Conservation (phyloP, 1,140 invertebrate species). For the Cephus cinctus region DNA sequence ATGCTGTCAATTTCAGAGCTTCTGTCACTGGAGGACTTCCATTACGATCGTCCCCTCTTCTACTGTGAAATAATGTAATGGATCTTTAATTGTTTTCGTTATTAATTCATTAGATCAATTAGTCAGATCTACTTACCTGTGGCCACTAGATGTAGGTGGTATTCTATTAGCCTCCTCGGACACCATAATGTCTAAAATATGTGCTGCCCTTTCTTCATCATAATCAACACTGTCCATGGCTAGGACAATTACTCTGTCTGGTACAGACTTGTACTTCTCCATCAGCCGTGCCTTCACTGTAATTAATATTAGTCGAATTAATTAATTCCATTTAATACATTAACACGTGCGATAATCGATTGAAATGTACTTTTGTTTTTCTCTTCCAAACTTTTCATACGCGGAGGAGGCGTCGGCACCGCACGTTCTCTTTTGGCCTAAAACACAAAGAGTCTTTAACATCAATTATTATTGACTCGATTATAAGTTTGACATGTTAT, state of each 20-base stretch:
- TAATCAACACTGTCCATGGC: conserved; percentile 86
- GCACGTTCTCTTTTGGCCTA: conserved; percentile 51
- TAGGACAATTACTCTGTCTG: conserved; percentile 76
- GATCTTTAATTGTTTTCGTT: background rate
- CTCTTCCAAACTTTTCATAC: conserved; percentile 70
- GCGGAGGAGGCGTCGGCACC: conserved; percentile 58
- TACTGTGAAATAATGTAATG: conserved; percentile 23
- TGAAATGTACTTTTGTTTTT: conserved; percentile 68
- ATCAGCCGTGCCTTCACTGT: conserved; percentile 74
- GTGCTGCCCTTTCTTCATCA: conserved; percentile 74
- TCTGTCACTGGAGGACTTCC: conserved; percentile 48
- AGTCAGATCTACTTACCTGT: conserved; percentile 33
- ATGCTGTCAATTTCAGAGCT: conserved; percentile 46
- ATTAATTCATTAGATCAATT: background rate
- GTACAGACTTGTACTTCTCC: conserved; percentile 71
- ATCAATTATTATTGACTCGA: background rate
- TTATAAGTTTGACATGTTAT: too few relatives aligned
- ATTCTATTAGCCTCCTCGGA: conserved; percentile 52
- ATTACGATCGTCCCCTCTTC: conserved; percentile 47
- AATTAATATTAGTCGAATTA: conserved; percentile 28
- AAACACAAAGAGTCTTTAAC: conserved; percentile 14
- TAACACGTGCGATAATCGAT: conserved; percentile 10
- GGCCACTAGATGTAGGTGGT: conserved; percentile 46
- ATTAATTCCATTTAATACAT: conserved; percentile 6
- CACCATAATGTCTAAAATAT: conserved; percentile 73